phyloP scores from a whole-genome alignment of 2,113 vertebrate species.

The Hucho hucho region DNA sequence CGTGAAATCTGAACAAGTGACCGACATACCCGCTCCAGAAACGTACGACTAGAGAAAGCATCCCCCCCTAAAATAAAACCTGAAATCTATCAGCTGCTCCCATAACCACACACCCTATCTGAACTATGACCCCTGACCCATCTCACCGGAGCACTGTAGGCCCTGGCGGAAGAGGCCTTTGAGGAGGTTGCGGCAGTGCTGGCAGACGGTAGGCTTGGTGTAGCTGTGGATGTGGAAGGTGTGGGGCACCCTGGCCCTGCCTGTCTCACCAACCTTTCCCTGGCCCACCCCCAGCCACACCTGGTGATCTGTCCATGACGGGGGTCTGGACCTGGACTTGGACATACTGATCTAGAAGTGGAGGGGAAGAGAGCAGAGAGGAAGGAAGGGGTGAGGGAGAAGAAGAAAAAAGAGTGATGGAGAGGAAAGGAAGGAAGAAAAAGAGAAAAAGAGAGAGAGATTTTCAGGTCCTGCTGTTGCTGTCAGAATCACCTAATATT shows the following conservation, averaged over 20 bases:
- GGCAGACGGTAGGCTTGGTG: slow-evolving; percentile 82
- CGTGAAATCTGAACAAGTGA: background rate
- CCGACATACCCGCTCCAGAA: background rate
- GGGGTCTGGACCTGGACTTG: slow-evolving; percentile 58
- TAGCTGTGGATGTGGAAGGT: slow-evolving; percentile 88
- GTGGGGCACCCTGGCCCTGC: slow-evolving; percentile 77
- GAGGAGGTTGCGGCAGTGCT: slow-evolving; percentile 81
- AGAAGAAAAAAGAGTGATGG: background rate
- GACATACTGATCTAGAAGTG: slow-evolving; percentile 68
- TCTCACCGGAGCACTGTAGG: slow-evolving; percentile 84
- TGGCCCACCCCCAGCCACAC: slow-evolving; percentile 74
- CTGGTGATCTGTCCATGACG: slow-evolving; percentile 72
- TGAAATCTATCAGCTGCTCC: background rate
- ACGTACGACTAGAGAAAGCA: background rate
- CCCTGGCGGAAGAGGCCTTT: slow-evolving; percentile 86
- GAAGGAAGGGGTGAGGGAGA: background rate
- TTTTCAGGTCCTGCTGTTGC: no score
- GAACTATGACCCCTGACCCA: background rate
- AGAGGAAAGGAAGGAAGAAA: background rate
- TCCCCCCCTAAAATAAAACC: background rate
- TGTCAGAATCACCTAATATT: no score
- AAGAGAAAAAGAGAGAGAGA: background rate
- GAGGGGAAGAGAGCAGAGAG: background rate
- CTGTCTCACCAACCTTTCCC: slow-evolving; percentile 42
- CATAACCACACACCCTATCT: background rate